A percentile compares a stretch with the other conserved stretches of the same genome.
Evolutionary conservation across 2,797 vertebrate species (phyloP).

Genomic region (Gymnothorax reevesii): DNA sequence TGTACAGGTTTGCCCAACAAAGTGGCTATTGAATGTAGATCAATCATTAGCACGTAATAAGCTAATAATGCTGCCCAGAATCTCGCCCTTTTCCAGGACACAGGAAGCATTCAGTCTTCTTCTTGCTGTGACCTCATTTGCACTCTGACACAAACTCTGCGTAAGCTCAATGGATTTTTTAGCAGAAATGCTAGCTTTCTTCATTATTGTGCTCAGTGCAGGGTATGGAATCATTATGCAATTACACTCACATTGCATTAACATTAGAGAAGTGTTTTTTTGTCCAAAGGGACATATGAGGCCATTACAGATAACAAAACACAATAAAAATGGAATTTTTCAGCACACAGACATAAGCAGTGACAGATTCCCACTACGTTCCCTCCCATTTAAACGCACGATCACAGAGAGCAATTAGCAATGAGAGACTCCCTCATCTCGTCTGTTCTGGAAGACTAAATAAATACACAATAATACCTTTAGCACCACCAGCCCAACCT

Average conservation of each 20-base stretch:
- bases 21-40: too few relatives aligned
- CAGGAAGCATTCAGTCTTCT: background rate
- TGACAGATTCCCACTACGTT: background rate
- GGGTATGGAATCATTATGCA: background rate
- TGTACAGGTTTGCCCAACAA: too few relatives aligned
- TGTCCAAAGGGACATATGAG: background rate
- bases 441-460: background rate
- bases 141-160: background rate
- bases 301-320: background rate
- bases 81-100: background rate
- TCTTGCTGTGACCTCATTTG: background rate
- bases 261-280: background rate
- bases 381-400: background rate
- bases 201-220: background rate
- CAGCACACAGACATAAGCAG: background rate
- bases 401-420: background rate
- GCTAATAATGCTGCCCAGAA: background rate
- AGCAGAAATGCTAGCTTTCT: background rate
- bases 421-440: background rate
- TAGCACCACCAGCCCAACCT: background rate
- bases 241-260: background rate
- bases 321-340: background rate
- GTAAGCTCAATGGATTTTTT: background rate
- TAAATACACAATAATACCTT: background rate
- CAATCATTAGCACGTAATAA: too few relatives aligned